Percentiles rank a stretch among this genome's conserved stretches.
phyloP scores from a whole-genome alignment of 1,140 invertebrate genomes.

The Lucilia sericata region DNA sequence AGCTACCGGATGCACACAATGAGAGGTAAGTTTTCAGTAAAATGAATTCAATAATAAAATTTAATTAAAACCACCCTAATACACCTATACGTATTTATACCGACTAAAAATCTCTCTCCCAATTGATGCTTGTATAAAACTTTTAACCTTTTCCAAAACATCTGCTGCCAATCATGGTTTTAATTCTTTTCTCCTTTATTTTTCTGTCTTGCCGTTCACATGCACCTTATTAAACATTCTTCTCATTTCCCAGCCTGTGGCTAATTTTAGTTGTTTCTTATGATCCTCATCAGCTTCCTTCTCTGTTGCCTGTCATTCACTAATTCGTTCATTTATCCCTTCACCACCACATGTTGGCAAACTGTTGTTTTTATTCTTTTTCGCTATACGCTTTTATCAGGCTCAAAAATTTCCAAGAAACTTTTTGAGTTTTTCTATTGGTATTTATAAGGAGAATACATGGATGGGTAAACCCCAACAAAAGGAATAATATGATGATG shows the following conservation, averaged over 20 bases:
- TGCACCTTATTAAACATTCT: constrained; percentile 34
- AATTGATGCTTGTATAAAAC: not conserved
- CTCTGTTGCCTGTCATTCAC: not conserved
- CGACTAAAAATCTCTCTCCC: no score
- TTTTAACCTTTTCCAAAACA: constrained; percentile 32
- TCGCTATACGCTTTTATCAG: not conserved
- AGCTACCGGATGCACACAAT: no score
- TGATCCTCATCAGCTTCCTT: not conserved
- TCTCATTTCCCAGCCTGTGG: not conserved
- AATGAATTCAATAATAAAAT: no score
- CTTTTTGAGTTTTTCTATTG: not conserved
- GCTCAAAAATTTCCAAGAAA: not conserved
- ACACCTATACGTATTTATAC: no score
- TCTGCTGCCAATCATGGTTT: constrained; percentile 28
- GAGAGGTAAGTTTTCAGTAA: no score
- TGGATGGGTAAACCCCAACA: not conserved
- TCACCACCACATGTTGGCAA: not conserved
- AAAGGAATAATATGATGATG: not conserved
- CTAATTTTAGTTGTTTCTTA: constrained; percentile 11
- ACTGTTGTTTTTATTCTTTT: not conserved
- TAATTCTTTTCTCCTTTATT: not conserved
- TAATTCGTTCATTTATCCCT: not conserved
- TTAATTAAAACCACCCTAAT: no score
- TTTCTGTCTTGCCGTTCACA: not conserved
- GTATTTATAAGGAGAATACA: not conserved